These are phyloP conservation scores for Rambutsinella grinnellia DNA, from an alignment of 2,888 invertebrate species.

Conservation along the genomic window DNA sequence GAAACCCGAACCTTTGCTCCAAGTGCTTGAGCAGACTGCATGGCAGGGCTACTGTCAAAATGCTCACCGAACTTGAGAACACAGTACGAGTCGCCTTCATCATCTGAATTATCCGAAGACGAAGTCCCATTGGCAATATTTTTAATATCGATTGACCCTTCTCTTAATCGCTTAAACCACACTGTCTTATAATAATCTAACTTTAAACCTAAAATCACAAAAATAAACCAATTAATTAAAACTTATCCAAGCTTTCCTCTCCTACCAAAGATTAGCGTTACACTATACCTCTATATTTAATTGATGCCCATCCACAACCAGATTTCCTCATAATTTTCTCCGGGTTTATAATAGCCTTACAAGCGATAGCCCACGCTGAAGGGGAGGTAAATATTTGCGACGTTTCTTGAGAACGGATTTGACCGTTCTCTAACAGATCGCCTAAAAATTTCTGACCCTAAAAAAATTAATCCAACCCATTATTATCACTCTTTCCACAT, in stretches of 20 bases:
- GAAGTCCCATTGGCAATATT: slow-evolving; percentile 65
- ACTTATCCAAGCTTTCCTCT: too few relatives aligned
- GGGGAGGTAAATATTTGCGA: slow-evolving; percentile 90
- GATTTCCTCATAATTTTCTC: slow-evolving; percentile 80
- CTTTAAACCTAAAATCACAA: slow-evolving; percentile 72
- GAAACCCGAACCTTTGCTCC: slow-evolving; percentile 64
- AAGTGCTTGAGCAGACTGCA: slow-evolving; percentile 62
- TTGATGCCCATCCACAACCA: slow-evolving; percentile 94
- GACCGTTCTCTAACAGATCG: slow-evolving; percentile 86
- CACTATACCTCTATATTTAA: slow-evolving; percentile 73
- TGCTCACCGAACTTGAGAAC: slow-evolving; percentile 66
- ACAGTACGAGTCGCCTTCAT: slow-evolving; percentile 61
- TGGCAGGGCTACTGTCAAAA: slow-evolving; percentile 62
- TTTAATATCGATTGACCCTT: slow-evolving; percentile 66
- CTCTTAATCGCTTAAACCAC: slow-evolving; percentile 77
- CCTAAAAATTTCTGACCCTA: slow-evolving; percentile 91
- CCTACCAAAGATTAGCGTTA: too few relatives aligned
- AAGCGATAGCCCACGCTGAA: slow-evolving; percentile 93
- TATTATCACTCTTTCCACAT: too few relatives aligned
- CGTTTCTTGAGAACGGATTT: slow-evolving; percentile 90
- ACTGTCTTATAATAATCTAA: slow-evolving; percentile 89
- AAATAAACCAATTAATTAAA: too few relatives aligned
- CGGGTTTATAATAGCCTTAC: slow-evolving; percentile 91
- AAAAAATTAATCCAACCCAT: too few relatives aligned
- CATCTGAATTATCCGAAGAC: slow-evolving; percentile 63